These are phyloP conservation scores for Nannobrachium achirus DNA, from an alignment of 2,113 vertebrate genomes.

Conservation along the genomic window DNA sequence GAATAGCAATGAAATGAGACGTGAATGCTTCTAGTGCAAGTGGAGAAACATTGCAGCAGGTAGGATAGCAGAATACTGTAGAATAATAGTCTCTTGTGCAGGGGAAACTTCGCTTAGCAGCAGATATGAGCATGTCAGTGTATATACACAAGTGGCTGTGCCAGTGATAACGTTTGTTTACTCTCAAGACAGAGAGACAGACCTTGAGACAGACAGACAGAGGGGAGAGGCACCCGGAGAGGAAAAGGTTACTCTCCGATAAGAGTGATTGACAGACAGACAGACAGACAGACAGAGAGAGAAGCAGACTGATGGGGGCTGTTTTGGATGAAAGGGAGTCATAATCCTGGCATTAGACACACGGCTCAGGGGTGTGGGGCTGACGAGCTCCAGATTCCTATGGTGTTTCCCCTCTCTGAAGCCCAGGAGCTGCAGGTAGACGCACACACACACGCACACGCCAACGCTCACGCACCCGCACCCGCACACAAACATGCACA, in stretches of 20 bases:
- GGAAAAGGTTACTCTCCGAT: no score
- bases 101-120: no score
- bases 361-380: slow-evolving; percentile 49
- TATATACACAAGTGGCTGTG: no score
- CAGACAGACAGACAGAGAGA: slow-evolving; percentile 21
- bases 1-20: no score
- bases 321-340: slow-evolving; percentile 62
- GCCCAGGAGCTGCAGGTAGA: slow-evolving; percentile 52
- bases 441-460: slow-evolving; percentile 50
- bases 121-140: no score
- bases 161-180: no score
- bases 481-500: neutral
- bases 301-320: slow-evolving; percentile 16
- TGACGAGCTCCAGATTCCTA: slow-evolving; percentile 51
- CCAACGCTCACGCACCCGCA: slow-evolving; percentile 23
- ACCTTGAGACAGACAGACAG: slow-evolving; percentile 29
- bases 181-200: slow-evolving; percentile 15
- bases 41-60: no score
- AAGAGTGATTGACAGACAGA: neutral
- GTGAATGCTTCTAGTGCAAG: no score
- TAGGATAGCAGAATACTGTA: no score
- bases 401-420: slow-evolving; percentile 34
- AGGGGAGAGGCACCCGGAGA: slow-evolving; percentile 7
- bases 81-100: no score
- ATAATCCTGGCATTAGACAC: slow-evolving; percentile 63